Conservation (phyloP, 2,797 vertebrate species). For the Melanotaenia parkinsoni region DNA sequence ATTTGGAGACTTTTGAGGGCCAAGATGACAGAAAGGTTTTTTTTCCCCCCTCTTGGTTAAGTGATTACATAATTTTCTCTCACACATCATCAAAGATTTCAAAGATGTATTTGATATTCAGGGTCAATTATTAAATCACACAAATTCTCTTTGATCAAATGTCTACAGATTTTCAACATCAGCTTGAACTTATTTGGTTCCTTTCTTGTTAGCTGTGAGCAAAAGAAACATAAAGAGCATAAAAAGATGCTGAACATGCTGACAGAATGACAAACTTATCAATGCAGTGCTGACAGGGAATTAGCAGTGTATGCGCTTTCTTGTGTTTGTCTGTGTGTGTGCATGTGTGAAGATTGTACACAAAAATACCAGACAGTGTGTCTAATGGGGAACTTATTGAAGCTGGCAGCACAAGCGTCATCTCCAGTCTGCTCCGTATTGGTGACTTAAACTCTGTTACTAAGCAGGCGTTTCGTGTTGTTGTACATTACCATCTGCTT, state of each 20-base stretch:
- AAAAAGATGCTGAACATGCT: constrained; percentile 18
- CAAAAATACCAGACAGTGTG: constrained; percentile 47
- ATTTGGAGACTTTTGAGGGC: not conserved
- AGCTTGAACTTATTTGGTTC: not conserved
- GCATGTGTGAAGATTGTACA: constrained; percentile 19
- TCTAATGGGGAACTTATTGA: constrained; percentile 65
- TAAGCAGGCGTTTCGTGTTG: constrained; percentile 68
- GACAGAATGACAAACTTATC: constrained; percentile 23
- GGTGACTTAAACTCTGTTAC: constrained; percentile 70
- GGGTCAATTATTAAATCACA: constrained; percentile 18
- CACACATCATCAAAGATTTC: constrained; percentile 24
- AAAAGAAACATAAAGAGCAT: constrained; percentile 14
- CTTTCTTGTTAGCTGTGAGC: constrained; percentile 10
- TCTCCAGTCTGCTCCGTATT: constrained; percentile 56
- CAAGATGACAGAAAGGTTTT: constrained; percentile 10
- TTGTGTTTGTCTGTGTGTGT: constrained; percentile 6
- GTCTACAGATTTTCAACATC: not conserved
- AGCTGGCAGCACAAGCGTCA: constrained; percentile 58
- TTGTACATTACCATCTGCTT: constrained; percentile 77
- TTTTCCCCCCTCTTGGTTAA: not conserved
- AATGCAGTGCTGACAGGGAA: constrained; percentile 16
- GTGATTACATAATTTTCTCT: not conserved
- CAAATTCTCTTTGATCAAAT: constrained; percentile 14
- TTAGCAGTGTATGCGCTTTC: constrained; percentile 1
- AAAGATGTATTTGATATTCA: constrained; percentile 11